A percentile compares a stretch with the other conserved stretches of the same genome.
These are phyloP conservation scores for Sardina pilchardus DNA, from an alignment of 2,113 vertebrate species.

Conservation along the genomic window DNA sequence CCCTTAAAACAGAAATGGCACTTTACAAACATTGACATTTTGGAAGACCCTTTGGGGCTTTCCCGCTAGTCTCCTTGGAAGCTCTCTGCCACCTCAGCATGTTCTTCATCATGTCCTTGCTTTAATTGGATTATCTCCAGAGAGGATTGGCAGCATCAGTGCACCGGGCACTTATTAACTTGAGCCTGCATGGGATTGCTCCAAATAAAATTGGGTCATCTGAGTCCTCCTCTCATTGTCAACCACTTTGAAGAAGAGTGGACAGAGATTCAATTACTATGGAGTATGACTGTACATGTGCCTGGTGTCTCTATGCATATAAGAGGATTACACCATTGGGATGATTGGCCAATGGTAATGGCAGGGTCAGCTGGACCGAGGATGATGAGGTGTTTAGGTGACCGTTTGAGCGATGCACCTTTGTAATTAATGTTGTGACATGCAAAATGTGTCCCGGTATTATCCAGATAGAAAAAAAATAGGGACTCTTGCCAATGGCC, in stretches of 20 bases:
- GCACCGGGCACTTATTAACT: conserved; percentile 56
- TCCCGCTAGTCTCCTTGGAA: conserved; percentile 25
- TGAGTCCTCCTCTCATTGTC: conserved; percentile 21
- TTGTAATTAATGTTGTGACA: background rate
- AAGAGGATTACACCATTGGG: conserved; percentile 37
- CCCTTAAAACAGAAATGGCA: background rate
- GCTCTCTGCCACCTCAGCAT: conserved; percentile 59
- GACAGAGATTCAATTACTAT: conserved; percentile 30
- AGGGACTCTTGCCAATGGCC: background rate
- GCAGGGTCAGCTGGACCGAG: background rate
- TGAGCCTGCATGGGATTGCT: conserved; percentile 65
- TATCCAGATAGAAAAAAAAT: background rate
- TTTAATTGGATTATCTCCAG: conserved; percentile 67
- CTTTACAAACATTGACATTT: background rate
- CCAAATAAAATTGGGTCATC: conserved; percentile 66
- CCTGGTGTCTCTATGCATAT: conserved; percentile 21
- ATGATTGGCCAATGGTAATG: background rate
- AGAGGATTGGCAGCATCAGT: conserved; percentile 25
- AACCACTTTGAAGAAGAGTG: background rate
- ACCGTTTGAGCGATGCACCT: background rate
- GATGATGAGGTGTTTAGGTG: background rate
- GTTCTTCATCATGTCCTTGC: conserved; percentile 54
- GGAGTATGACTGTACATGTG: conserved; percentile 49
- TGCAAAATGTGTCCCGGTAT: background rate
- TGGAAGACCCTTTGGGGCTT: background rate